phyloP scores from a whole-genome alignment of 2,888 invertebrate genomes.

The Prosopocoilus inquinatus region DNA sequence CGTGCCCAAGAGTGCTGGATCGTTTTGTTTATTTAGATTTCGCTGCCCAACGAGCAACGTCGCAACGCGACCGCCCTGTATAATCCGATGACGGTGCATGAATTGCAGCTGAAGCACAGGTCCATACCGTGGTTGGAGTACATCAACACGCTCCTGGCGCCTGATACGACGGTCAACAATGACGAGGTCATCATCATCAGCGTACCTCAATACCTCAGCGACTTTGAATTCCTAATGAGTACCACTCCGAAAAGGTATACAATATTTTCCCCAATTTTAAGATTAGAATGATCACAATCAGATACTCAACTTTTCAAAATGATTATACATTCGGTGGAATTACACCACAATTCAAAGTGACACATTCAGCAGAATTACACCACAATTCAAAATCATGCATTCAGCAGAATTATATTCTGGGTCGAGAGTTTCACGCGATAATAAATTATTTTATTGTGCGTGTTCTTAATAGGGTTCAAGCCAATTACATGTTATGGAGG shows the following conservation, averaged over 20 bases:
- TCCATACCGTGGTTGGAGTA: slow-evolving; percentile 81
- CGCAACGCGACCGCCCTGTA: slow-evolving; percentile 89
- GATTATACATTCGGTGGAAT: no score
- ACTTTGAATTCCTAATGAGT: slow-evolving; percentile 62
- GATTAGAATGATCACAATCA: no score
- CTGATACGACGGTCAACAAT: slow-evolving; percentile 59
- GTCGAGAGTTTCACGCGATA: no score
- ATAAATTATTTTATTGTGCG: no score
- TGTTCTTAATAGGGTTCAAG: slow-evolving; percentile 59
- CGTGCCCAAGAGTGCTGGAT: neutral
- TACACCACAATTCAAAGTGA: no score
- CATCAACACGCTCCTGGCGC: slow-evolving; percentile 75
- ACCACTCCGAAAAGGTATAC: slow-evolving; percentile 55
- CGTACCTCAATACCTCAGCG: slow-evolving; percentile 76
- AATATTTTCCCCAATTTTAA: no score
- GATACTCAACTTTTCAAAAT: no score
- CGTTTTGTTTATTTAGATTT: slow-evolving; percentile 66
- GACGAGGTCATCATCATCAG: slow-evolving; percentile 81
- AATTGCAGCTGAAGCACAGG: slow-evolving; percentile 73
- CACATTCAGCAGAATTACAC: no score
- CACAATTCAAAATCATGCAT: no score
- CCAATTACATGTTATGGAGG: slow-evolving; percentile 93
- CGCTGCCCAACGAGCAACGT: slow-evolving; percentile 83
- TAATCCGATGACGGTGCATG: slow-evolving; percentile 82
- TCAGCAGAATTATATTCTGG: no score